Percentiles rank a stretch among this genome's conserved stretches.
Evolutionary conservation across 2,888 invertebrate genomes (phyloP).

Genomic region (Eueremaeus valkanovi): DNA sequence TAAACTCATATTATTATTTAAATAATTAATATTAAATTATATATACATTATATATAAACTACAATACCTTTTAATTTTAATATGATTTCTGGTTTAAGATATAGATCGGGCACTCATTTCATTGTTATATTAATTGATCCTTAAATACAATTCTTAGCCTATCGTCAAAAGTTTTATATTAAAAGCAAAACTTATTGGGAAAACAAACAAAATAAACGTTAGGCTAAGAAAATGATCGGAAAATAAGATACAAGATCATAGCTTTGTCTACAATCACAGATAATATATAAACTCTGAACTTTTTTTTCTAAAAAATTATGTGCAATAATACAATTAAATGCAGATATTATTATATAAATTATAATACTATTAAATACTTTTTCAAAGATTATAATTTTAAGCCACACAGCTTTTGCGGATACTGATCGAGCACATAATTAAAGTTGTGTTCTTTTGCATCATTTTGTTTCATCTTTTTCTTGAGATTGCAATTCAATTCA

Average conservation of each 20-base stretch:
- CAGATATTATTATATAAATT: background rate
- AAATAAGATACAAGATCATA: background rate
- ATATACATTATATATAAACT: background rate
- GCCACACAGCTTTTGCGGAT: too few relatives aligned
- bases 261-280: slow-evolving; percentile 16
- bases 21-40: background rate
- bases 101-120: slow-evolving; percentile 20
- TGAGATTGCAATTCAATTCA: slow-evolving; percentile 1
- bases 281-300: background rate
- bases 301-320: background rate
- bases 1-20: background rate
- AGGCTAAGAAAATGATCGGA: background rate
- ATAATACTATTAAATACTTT: slow-evolving; percentile 20
- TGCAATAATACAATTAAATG: slow-evolving; percentile 15
- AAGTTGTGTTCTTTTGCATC: background rate
- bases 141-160: background rate
- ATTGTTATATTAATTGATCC: background rate
- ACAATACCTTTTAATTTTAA: background rate
- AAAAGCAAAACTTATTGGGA: too few relatives aligned
- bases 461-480: background rate
- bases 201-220: background rate
- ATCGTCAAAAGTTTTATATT: background rate
- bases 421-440: too few relatives aligned
- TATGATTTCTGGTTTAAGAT: background rate
- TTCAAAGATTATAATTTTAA: too few relatives aligned